phyloP scores from a whole-genome alignment of 1,140 invertebrate genomes.

The Ladona fulva region DNA sequence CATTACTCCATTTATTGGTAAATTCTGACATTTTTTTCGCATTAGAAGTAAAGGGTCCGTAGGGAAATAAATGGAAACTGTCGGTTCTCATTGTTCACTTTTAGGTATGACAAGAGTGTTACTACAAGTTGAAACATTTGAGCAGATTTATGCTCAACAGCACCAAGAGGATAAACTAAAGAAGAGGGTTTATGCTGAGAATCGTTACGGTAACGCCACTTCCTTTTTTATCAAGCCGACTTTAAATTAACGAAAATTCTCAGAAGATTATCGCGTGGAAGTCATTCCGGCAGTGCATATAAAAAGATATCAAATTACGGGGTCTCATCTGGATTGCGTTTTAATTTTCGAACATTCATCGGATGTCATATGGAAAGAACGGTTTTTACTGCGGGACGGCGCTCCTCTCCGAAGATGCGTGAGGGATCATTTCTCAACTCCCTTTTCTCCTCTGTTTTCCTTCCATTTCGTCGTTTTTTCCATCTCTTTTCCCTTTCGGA shows the following conservation, averaged over 20 bases:
- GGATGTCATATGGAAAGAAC: not conserved
- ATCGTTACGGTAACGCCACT: not conserved
- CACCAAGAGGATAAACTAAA: no score
- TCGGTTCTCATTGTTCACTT: no score
- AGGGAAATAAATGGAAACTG: no score
- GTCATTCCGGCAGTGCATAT: not conserved
- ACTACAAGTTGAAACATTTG: no score
- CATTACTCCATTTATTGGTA: no score
- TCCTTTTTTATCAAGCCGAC: not conserved
- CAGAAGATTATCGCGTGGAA: not conserved
- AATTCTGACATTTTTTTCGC: no score
- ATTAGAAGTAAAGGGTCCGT: no score
- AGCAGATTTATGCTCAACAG: no score
- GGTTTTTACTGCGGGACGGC: not conserved
- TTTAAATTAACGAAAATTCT: not conserved
- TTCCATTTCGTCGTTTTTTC: conserved; percentile 6
- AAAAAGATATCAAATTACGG: not conserved
- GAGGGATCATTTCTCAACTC: conserved; percentile 4
- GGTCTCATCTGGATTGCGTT: not conserved
- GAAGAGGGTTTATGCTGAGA: no score
- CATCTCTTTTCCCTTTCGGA: not conserved
- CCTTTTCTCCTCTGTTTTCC: not conserved
- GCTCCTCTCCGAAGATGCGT: not conserved
- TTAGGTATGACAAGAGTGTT: no score
- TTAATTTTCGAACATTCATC: not conserved